Conservation (phyloP, 2,113 vertebrate species). For the Tragelaphus buxtoni region DNA sequence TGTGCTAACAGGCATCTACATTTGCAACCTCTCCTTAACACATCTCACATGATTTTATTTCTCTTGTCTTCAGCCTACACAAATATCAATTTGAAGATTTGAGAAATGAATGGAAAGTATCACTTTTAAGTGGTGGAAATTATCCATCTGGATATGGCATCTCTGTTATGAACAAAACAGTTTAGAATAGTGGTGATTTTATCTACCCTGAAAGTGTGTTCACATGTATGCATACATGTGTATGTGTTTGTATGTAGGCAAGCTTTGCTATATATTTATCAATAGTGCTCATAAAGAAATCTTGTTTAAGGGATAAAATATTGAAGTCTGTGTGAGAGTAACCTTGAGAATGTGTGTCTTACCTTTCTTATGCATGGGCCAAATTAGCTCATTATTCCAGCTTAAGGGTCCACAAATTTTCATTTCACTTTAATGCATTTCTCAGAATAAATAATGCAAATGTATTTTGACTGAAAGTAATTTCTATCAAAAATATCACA, state of each 20-base stretch:
- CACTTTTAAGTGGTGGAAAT: conserved; percentile 1
- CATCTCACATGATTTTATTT: neutral
- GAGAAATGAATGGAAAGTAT: conserved; percentile 20
- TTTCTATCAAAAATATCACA: conserved; percentile 65
- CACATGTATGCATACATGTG: neutral
- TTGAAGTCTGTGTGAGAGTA: conserved; percentile 14
- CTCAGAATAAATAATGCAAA: conserved; percentile 66
- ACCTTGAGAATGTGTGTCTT: conserved; percentile 38
- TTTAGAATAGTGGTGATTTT: neutral
- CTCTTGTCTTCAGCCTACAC: neutral
- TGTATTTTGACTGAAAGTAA: conserved; percentile 55
- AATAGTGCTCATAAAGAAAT: neutral
- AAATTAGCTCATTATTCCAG: conserved; percentile 68
- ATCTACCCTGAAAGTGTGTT: neutral
- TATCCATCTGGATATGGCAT: neutral
- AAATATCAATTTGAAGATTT: neutral
- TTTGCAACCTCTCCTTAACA: neutral
- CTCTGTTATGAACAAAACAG: neutral
- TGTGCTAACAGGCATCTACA: neutral
- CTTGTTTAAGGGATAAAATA: neutral
- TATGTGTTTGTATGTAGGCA: neutral
- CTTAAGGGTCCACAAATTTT: conserved; percentile 56
- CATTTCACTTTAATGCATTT: conserved; percentile 66
- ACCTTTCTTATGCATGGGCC: conserved; percentile 2
- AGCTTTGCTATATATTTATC: neutral